phyloP scores from a whole-genome alignment of 2,113 vertebrate genomes.

The Neofelis nebulosa region DNA sequence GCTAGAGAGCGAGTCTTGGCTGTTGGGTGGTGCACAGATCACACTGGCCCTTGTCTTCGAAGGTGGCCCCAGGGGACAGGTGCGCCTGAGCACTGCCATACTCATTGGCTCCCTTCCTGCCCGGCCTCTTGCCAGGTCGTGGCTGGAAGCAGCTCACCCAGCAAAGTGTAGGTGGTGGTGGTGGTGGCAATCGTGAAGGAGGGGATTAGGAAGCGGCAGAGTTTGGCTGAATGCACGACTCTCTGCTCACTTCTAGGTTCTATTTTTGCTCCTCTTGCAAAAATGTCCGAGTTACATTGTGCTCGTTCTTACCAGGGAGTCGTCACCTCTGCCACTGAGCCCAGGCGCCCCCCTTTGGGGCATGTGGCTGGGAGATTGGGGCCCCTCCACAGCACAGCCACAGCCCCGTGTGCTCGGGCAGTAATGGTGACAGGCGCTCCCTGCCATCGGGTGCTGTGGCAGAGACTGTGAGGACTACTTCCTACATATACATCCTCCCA shows the following conservation, averaged over 20 bases:
- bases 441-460: accelerated
- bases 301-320: neutral
- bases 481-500: neutral
- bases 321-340: neutral
- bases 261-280: neutral
- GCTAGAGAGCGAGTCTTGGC: neutral
- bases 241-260: neutral
- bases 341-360: neutral
- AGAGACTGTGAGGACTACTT: neutral
- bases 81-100: neutral
- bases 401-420: neutral
- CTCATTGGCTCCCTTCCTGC: neutral
- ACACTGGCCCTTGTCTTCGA: neutral
- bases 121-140: neutral
- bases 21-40: neutral
- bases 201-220: neutral
- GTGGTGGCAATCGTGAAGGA: neutral
- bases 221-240: neutral
- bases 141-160: neutral
- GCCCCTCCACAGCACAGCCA: neutral
- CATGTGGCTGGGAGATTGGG: neutral
- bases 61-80: neutral
- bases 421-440: neutral
- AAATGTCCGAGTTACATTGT: neutral
- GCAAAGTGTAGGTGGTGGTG: neutral